These are phyloP conservation scores for Epinephelus coioides DNA, from an alignment of 2,797 vertebrate genomes.

Conservation along the genomic window DNA sequence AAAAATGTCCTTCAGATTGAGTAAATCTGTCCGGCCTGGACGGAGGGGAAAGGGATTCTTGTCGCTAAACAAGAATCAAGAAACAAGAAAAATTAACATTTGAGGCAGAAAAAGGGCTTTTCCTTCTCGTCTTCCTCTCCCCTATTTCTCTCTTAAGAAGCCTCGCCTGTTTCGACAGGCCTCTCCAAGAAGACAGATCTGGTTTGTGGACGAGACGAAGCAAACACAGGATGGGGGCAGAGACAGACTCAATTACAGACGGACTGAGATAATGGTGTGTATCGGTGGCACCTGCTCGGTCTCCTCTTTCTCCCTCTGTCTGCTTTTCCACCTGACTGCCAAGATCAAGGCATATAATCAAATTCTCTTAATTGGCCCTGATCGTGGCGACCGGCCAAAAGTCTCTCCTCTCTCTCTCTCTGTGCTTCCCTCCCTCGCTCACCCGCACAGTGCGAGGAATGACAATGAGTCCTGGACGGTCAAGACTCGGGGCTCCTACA, in stretches of 20 bases:
- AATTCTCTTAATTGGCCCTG: conserved; percentile 73
- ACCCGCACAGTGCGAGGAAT: conserved; percentile 36
- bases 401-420: conserved; percentile 22
- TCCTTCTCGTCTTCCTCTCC: neutral
- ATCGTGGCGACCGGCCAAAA: conserved; percentile 57
- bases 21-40: neutral
- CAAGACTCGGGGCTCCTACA: conserved; percentile 52
- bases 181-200: conserved; percentile 14
- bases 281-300: conserved; percentile 68
- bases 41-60: conserved; percentile 4
- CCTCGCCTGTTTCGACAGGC: neutral
- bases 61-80: neutral
- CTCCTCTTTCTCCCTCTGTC: conserved; percentile 58
- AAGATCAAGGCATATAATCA: conserved; percentile 76
- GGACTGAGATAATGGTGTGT: conserved; percentile 66
- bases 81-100: neutral
- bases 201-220: conserved; percentile 16
- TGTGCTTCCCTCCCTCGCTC: conserved; percentile 12
- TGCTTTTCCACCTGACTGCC: conserved; percentile 73
- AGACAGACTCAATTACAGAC: conserved; percentile 65
- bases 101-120: neutral
- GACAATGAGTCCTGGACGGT: conserved; percentile 45
- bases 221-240: conserved; percentile 20
- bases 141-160: no score
- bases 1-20: neutral